Conservation (phyloP, 2,888 invertebrate species). For the Thyatira batis region DNA sequence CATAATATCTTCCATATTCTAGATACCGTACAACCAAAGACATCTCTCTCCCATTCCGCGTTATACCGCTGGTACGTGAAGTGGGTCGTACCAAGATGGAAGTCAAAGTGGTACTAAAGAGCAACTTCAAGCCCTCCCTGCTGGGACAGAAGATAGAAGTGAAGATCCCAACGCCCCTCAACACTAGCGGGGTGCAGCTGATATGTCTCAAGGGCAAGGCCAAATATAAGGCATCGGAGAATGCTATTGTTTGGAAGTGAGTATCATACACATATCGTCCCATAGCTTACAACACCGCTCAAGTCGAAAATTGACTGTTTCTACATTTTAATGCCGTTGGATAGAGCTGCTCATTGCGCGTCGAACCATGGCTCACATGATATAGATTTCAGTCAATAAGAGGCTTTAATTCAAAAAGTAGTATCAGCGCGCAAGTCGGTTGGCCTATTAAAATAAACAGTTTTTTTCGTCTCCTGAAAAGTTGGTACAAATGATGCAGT, state of each 20-base stretch:
- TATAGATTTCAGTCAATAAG: no score
- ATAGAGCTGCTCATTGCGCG: no score
- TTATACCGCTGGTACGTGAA: slow-evolving; percentile 98
- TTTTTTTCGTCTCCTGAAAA: no score
- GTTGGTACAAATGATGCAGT: no score
- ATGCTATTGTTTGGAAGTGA: slow-evolving; percentile 98
- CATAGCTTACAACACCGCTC: no score
- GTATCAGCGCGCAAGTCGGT: no score
- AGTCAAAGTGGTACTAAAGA: slow-evolving; percentile 99
- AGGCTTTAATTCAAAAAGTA: no score
- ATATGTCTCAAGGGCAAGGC: slow-evolving; percentile 99
- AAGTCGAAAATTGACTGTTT: no score
- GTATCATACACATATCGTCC: slow-evolving; percentile 47
- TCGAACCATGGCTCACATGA: no score
- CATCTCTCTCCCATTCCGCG: slow-evolving; percentile 99
- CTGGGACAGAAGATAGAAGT: slow-evolving; percentile 99
- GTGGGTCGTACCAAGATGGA: slow-evolving; percentile 99
- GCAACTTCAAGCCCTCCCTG: slow-evolving; percentile 98
- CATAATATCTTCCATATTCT: slow-evolving; percentile 10
- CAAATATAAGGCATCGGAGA: slow-evolving; percentile 99
- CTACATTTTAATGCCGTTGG: no score
- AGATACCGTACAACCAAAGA: slow-evolving; percentile 99
- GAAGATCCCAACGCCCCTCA: slow-evolving; percentile 98
- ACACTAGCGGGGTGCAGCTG: slow-evolving; percentile 99
- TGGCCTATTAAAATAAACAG: no score